Base-by-base conservation (phyloP, 1,140 invertebrate species). In the Cecropterus lyciades region DNA sequence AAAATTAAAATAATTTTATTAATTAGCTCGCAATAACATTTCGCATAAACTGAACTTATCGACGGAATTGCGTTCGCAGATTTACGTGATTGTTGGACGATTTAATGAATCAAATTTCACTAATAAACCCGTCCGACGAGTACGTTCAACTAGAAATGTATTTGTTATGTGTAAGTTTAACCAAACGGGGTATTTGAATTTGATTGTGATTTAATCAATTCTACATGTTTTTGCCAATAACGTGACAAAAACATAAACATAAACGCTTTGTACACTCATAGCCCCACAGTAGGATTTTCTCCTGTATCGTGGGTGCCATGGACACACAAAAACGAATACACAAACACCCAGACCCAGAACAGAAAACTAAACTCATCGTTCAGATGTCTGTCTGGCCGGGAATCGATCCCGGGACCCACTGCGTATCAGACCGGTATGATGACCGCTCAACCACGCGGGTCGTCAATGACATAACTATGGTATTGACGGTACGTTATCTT, bases 1-100 rank as follows among this genome's bases (percentile, higher is more conserved):
- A 72, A 75, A 73, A 79, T 81, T 75, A 72, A 83, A 77, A 85
- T 79, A 82, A 82, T 83, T 79, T 79, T 72, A 80, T 85, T 82
- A 81, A 82, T 82, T 83, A 79, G 71, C 71, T 67, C 65, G 69
- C 73, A 76, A 81, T 77, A 75, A 75, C 73, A 73, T 79, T 78
- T 82, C 73, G 73, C 43, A 74, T 75, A 73, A 80, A 77, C 73
- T 70, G 72, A 74, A 79, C 60, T 84, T 84, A 85, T 84, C 72
- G 75, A 72, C 66, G 70, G 65, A 76, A 79, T 83, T 79, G 59
- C 62, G 75, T 78, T 69, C 46, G 62, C 52, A 67, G 76, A 72
- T 46, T 64, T 65, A 63, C 66, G 70, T 73, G 62, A 75, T 75
- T 77, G 75, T 75, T 72, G 70, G 55, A 67, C 43, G 62, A 51